Conservation (phyloP, 1,140 invertebrate genomes). For the Dreissena rostriformis region DNA sequence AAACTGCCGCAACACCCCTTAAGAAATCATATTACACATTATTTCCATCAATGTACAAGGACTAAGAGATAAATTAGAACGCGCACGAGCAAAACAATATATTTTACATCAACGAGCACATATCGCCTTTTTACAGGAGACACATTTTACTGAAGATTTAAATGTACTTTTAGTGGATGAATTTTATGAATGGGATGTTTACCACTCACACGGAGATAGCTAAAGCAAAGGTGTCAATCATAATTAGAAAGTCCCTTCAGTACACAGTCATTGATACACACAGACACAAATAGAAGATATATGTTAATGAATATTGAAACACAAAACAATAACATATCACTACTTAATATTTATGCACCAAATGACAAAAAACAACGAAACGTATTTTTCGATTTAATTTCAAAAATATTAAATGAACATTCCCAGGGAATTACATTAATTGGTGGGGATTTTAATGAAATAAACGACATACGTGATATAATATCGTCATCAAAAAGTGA, state of each 20-base stretch:
- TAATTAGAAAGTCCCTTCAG: constrained; percentile 48
- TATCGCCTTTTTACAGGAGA: constrained; percentile 21
- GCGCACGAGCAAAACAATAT: constrained; percentile 1
- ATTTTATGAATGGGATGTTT: not conserved
- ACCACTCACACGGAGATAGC: constrained; percentile 9
- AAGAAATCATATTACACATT: no score
- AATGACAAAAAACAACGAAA: constrained; percentile 35
- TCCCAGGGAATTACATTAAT: not conserved
- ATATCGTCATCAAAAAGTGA: constrained; percentile 18
- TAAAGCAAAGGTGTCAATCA: constrained; percentile 30
- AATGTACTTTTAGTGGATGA: not conserved
- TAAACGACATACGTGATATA: constrained; percentile 23
- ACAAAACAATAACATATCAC: not conserved
- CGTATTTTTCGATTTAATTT: constrained; percentile 1
- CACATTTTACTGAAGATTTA: constrained; percentile 20
- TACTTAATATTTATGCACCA: constrained; percentile 40
- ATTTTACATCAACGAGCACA: constrained; percentile 4
- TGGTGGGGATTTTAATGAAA: constrained; percentile 33
- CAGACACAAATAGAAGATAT: constrained; percentile 25
- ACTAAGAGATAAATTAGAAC: constrained; percentile 14
- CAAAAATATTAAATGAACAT: not conserved
- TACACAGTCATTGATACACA: constrained; percentile 7
- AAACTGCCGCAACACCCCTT: no score
- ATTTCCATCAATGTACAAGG: constrained; percentile 40
- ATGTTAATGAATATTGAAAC: constrained; percentile 29